Base-by-base conservation (phyloP, 2,888 invertebrate species). In the Cerastis rubricosa region DNA sequence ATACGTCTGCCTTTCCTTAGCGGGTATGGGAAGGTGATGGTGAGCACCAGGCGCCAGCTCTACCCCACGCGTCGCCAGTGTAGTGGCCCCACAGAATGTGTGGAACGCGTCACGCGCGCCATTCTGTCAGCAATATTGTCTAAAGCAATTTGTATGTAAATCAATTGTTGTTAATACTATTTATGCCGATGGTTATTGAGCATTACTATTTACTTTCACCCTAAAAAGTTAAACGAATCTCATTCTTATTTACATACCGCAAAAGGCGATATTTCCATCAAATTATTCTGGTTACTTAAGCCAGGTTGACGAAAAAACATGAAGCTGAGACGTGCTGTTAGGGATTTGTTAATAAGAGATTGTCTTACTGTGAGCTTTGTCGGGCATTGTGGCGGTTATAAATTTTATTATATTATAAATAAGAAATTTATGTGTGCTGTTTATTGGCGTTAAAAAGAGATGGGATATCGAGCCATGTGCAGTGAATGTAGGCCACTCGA, bases 61-160 rank as follows among this genome's bases (percentile, higher is more conserved):
- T 35, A 11, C 25, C 47, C 29, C 49, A 70, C 61, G 51, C 19
- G 29, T 68, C 90, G 91, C 91, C 29, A 0, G 47, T 76, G 71
- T 81, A 63, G 87, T 87, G 91, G 94, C 94, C 89, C 79, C 90
- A 85, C 89, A 85, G 87, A 88, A 90, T 91, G 93, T 92, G 92
- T 90, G 93, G 92, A 90, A 87, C 95, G 94, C 96, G 94, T 95
- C 95, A 95, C 94, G 95, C 95, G 94, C 94, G 94, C 95, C 95
- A 94, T 96, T 95, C 95, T 94, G 94, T 95, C 95, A 94, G 95
- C 96, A 95, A 96, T 96, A 96, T 96, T 95, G 96, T 96, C 96
- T 96, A 95, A 96, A 96, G 96, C 96, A 96, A 96, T 96, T 96
- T 96, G 96, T 96, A 96, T 96, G 96, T 96, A 96, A 96, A 96